Conservation (phyloP, 1,140 invertebrate genomes). For the Lepidostoma basale region DNA sequence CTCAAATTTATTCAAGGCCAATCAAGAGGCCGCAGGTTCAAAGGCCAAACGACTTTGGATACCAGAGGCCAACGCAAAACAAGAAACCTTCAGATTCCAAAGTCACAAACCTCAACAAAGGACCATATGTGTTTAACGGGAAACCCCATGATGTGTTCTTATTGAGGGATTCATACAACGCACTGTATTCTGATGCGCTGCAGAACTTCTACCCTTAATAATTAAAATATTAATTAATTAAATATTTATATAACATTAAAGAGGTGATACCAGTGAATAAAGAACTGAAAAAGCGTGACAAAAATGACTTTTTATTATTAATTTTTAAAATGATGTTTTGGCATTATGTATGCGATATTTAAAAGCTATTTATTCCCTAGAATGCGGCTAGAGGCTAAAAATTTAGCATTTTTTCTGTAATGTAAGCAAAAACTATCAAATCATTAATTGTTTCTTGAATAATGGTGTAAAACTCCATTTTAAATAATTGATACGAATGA, state of each 20-base stretch:
- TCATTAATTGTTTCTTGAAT: too few relatives aligned
- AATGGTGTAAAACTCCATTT: too few relatives aligned
- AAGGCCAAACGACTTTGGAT: conserved; percentile 55
- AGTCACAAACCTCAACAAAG: conserved; percentile 72
- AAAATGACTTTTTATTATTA: too few relatives aligned
- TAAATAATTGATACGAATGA: too few relatives aligned
- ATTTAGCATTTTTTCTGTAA: too few relatives aligned
- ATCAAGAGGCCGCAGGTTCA: conserved; percentile 53
- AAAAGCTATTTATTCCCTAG: too few relatives aligned
- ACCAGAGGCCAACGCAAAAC: conserved; percentile 51
- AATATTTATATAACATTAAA: background rate
- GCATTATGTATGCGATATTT: too few relatives aligned
- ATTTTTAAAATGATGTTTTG: too few relatives aligned
- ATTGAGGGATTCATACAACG: conserved; percentile 71
- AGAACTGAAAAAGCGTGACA: too few relatives aligned
- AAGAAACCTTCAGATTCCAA: conserved; percentile 63
- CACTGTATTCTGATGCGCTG: conserved; percentile 67
- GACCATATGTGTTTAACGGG: conserved; percentile 79
- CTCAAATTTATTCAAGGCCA: conserved; percentile 57
- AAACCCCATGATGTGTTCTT: conserved; percentile 77
- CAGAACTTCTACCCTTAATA: conserved; percentile 58
- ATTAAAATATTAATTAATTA: background rate
- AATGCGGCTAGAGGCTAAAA: too few relatives aligned
- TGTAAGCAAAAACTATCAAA: too few relatives aligned
- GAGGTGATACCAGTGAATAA: background rate